phyloP scores from a whole-genome alignment of 2,797 vertebrate species.

The Falco cherrug region DNA sequence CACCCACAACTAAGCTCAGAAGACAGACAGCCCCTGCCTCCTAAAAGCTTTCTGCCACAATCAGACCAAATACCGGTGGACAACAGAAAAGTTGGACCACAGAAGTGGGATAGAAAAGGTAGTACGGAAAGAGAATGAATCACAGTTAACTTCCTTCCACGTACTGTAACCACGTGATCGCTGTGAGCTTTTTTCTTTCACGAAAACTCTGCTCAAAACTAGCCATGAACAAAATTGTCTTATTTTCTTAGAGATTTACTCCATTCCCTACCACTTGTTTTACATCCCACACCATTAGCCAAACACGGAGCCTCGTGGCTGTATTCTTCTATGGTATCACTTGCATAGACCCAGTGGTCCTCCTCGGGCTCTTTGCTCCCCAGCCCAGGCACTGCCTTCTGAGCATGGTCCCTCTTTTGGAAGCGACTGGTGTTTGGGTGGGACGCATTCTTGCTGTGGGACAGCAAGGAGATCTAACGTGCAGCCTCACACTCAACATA shows the following conservation, averaged over 20 bases:
- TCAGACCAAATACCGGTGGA: neutral
- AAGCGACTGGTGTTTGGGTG: neutral
- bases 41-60: neutral
- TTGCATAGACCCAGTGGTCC: neutral
- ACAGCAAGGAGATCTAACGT: neutral
- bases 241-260: neutral
- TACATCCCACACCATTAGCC: neutral
- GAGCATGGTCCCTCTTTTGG: neutral
- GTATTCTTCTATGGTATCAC: rapidly evolving
- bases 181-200: neutral
- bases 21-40: neutral
- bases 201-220: neutral
- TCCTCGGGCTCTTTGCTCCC: neutral
- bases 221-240: neutral
- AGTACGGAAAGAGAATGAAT: neutral
- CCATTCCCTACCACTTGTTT: neutral
- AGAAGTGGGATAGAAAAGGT: neutral
- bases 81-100: neutral
- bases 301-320: neutral
- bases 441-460: neutral
- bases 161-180: neutral
- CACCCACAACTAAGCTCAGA: neutral
- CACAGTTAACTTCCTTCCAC: neutral
- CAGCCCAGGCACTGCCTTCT: neutral
- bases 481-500: neutral